Evolutionary conservation across 2,113 vertebrate genomes (phyloP).

Genomic region (Macquaria australasica): DNA sequence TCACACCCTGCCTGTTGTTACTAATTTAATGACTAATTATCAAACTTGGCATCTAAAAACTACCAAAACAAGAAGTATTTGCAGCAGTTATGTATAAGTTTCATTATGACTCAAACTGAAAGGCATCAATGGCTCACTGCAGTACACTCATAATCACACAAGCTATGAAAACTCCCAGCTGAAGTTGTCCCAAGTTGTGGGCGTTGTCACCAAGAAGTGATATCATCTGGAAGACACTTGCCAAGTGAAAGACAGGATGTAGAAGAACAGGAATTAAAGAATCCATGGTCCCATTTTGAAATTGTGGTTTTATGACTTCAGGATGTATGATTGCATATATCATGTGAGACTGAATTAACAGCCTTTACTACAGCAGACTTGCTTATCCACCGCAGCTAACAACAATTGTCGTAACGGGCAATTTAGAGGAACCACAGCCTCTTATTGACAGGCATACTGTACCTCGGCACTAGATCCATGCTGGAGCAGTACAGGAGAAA

Average conservation of each 20-base stretch:
- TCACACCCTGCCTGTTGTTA: neutral
- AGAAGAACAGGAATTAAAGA: neutral
- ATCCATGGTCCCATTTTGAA: neutral
- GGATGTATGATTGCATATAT: neutral
- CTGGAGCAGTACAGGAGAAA: neutral
- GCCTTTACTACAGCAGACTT: neutral
- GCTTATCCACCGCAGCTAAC: neutral
- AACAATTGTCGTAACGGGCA: neutral
- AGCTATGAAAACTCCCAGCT: neutral
- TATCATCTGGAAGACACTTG: neutral
- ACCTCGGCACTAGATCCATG: too few species aligned
- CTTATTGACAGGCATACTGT: neutral
- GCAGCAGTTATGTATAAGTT: conserved; percentile 19
- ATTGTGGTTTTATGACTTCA: neutral
- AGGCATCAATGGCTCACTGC: neutral
- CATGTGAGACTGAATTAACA: neutral
- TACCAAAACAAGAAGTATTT: neutral
- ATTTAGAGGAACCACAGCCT: neutral
- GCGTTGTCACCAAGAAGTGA: neutral
- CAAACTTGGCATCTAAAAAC: neutral
- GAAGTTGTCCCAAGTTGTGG: neutral
- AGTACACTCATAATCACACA: neutral
- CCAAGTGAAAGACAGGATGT: neutral
- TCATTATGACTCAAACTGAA: conserved; percentile 26
- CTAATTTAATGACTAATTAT: neutral